Base-by-base conservation (phyloP, 2,888 invertebrate genomes). In the Pardosa pseudoannulata region DNA sequence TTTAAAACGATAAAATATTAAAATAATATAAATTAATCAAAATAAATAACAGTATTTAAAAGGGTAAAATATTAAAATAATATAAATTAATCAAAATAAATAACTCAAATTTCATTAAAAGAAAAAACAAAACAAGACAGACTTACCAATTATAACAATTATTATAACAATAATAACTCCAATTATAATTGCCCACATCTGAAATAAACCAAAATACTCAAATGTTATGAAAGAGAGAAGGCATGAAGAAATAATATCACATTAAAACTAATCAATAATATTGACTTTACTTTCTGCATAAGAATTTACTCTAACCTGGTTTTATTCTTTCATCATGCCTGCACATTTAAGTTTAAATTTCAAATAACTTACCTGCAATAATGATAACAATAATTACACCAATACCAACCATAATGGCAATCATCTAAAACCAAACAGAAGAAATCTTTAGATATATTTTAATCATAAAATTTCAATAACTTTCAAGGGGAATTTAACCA, bases 131-230 rank as follows among this genome's bases (percentile, higher is more conserved):
- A 73, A 29, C 32, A 65, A 50, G 9, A 3, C 19, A 88, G 85
- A 88, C 88, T 88, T 82, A 88, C 88, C 88, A 79, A 88, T 39
- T 46, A 88, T 88, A 79, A 88, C 72, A 72, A 88, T 80, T 72
- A 88, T 79, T 65, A 88, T 88, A 80, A 88, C 65, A 68, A 88
- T 36, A 72, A 88, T 39, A 46, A 88, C 76, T 56, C 71, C 88
- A 64, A 88, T 88, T 76, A 88, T 80, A 36, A 88, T 88, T 64
- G 88, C 88, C 88, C 88, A 88, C 88, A 88, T 88, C 88, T 88
- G 88, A 75, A 88, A 88, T 23, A 65, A 73, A 56, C 46, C 19
- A n/a, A 32, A 70, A 70, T 65, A 32, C 36, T 62, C 29, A 32
- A 87, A 71, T 32, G 9, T 72, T 62, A 50, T 67, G 68, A 16